These are phyloP conservation scores for Sylvicapra grimmia DNA, from an alignment of 2,113 vertebrate species.

Conservation along the genomic window DNA sequence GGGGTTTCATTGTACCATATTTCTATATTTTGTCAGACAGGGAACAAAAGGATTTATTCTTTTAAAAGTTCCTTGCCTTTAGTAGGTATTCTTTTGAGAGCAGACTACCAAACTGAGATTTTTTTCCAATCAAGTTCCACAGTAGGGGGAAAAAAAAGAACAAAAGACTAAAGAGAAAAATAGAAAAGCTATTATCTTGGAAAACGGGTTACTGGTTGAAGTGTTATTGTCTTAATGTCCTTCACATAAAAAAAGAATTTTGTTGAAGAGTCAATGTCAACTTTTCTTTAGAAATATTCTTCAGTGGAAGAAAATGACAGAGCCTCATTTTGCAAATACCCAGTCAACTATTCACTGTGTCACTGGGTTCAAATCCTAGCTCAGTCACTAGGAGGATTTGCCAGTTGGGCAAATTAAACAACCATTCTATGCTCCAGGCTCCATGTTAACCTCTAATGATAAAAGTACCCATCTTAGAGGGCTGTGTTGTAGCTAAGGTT, in stretches of 20 bases:
- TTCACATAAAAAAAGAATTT: constrained; percentile 10
- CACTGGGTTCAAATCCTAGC: neutral
- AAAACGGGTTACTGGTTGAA: constrained; percentile 26
- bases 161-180: constrained; percentile 40
- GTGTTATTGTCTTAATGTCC: constrained; percentile 44
- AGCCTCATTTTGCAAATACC: neutral
- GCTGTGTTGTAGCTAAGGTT: neutral
- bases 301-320: neutral
- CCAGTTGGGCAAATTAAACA: neutral
- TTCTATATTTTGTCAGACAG: constrained; percentile 52
- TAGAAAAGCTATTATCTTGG: constrained; percentile 32
- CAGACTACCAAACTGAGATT: constrained; percentile 19
- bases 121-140: constrained; percentile 46
- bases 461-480: neutral
- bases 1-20: constrained; percentile 51
- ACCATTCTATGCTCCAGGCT: neutral
- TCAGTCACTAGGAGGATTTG: neutral
- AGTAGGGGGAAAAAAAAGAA: constrained; percentile 21
- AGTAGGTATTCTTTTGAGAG: constrained; percentile 49
- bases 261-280: constrained; percentile 35
- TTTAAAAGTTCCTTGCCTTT: constrained; percentile 49
- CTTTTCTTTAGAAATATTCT: constrained; percentile 32
- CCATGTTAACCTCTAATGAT: neutral
- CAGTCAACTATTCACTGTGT: neutral
- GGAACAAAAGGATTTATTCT: constrained; percentile 57